These are phyloP conservation scores for human (Homo sapiens) DNA, from an alignment of 2,113 vertebrate genomes.

Conservation along the genomic window GRCh38 chr7:63509501-63510000, in stretches of 20 bases:
- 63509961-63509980: conserved; percentile 93
- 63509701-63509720: background rate
- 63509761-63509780: background rate
- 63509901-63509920: conserved; percentile 84
- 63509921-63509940: conserved; percentile 93
- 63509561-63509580: conserved; percentile 94
- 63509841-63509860: background rate
- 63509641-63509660: background rate
- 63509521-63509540: conserved; percentile 94
- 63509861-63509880: background rate
- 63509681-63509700: background rate
- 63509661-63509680: fast-evolving
- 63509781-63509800: background rate
- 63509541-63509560: conserved; percentile 97
- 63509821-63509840: fast-evolving
- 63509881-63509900: background rate
- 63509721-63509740: background rate
- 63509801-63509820: background rate
- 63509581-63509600: background rate
- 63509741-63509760: background rate
- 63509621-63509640: background rate
- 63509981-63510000: conserved; percentile 91
- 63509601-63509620: background rate
- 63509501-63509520: conserved; percentile 94
- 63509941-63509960: conserved; percentile 94